Evolutionary conservation across 1,140 invertebrate species (phyloP), one percentile per base, ranked within the genome.

Genomic region (Anastrepha ludens): DNA sequence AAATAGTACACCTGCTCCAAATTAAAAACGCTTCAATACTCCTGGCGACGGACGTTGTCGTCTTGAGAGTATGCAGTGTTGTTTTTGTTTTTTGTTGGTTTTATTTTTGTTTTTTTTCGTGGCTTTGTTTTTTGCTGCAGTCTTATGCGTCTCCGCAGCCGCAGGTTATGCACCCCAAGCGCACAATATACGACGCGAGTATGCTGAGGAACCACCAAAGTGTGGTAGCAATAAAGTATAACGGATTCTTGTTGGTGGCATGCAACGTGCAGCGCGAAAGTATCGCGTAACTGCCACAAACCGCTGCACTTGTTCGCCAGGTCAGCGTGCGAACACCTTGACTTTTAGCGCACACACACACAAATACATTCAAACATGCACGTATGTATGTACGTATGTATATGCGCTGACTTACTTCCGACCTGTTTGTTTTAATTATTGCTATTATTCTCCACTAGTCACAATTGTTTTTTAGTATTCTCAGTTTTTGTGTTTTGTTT

Each of bases 401-500:
- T 44, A 1, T 17, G 41, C 17, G n/a, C 2, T 20, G 74, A 5
- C 41, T 81, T 81, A 55, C 47, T 29, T 29, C 50, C 74, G 74
- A 20, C 74, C 55, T 81, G 74, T 81, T 81, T 58, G 74, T 81
- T 58, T 81, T 81, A 81, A 81, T 81, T 81, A 81, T 81, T 81
- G 74, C 74, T 81, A 81, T 81, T 81, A 81, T 74, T 74, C 67
- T 17, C 13, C 39, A 17, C 29, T 47, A 44, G 13, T 44, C 3
- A 11, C 15, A 13, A 17, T 13, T 7, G 20, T 29, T 67, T 67
- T 67, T 39, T 29, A 7, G 7, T 29, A 67, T 29, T 67, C 6
- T 29, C 17, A 5, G 0, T 64, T 50, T 50, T 50, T 74, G 44
- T 74, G 5, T 58, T 55, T 50, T 15, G 6, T 44, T 47, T 70